Evolutionary conservation across 2,797 vertebrate species (phyloP).

Genomic region (Meda fulgida): DNA sequence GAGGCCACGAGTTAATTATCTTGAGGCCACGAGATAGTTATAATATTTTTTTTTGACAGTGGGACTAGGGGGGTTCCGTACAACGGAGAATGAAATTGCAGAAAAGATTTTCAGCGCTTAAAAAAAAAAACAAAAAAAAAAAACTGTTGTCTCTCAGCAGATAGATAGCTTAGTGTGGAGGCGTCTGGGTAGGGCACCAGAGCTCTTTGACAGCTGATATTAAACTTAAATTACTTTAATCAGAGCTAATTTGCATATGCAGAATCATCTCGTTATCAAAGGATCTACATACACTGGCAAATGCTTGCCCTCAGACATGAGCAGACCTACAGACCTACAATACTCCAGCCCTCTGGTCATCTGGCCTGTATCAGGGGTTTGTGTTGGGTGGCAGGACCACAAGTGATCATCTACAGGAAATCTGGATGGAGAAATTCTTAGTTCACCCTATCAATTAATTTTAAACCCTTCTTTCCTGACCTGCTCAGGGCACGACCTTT

Average conservation of each 20-base stretch:
- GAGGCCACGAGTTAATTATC: too few relatives aligned
- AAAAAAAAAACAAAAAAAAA: conserved; percentile 19
- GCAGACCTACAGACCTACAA: conserved; percentile 29
- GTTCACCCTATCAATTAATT: not conserved
- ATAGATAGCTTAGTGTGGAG: conserved; percentile 12
- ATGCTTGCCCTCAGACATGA: conserved; percentile 28
- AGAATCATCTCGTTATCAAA: conserved; percentile 52
- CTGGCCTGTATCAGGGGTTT: not conserved
- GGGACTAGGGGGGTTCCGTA: too few relatives aligned
- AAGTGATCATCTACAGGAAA: not conserved
- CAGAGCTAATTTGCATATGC: conserved; percentile 70
- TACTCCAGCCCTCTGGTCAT: not conserved
- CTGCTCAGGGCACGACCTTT: not conserved
- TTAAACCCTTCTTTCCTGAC: not conserved
- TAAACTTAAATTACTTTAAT: conserved; percentile 75
- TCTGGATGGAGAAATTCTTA: not conserved
- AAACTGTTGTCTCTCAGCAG: not conserved
- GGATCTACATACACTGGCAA: not conserved
- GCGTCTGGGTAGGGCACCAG: conserved; percentile 40
- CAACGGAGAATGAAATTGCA: conserved; percentile 18
- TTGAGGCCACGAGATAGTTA: too few relatives aligned
- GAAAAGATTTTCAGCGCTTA: conserved; percentile 73
- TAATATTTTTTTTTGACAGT: too few relatives aligned
- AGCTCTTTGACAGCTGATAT: conserved; percentile 69
- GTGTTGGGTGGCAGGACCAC: not conserved